Percentiles rank a stretch among this genome's conserved stretches.
Conservation (phyloP, 2,888 invertebrate species). For the Caenorhabditis doughertyi region DNA sequence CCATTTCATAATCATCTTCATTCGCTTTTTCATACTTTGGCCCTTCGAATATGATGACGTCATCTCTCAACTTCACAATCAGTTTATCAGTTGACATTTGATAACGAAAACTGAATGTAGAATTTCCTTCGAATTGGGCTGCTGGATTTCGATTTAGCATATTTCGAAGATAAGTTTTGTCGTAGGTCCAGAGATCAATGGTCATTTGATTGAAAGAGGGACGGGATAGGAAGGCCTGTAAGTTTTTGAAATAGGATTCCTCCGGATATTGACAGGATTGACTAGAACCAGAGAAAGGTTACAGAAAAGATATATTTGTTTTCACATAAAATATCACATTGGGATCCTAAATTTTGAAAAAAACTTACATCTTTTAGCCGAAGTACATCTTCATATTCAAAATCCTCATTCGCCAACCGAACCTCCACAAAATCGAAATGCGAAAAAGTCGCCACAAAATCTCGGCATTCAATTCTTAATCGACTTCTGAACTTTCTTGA, state of each 20-base stretch:
- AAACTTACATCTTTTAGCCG: neutral
- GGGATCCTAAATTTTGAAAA: neutral
- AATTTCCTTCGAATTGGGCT: neutral
- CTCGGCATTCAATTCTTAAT: neutral
- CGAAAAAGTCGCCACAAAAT: neutral
- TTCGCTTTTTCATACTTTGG: neutral
- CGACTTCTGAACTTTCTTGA: neutral
- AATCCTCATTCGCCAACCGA: neutral
- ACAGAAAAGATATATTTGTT: neutral
- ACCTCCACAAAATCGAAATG: neutral
- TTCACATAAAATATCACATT: neutral
- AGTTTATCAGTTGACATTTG: neutral
- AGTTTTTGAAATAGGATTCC: too few relatives aligned
- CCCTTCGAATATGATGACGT: neutral
- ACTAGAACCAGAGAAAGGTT: too few relatives aligned
- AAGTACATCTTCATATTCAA: neutral
- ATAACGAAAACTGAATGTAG: neutral
- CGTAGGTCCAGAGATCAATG: neutral
- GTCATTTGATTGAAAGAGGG: neutral
- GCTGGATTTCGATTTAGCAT: neutral
- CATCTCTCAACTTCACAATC: neutral
- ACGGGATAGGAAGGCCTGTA: neutral
- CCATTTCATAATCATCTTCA: neutral
- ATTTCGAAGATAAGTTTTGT: neutral
- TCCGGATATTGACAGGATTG: too few relatives aligned